These are phyloP conservation scores for Luscinia megarhynchos DNA, from an alignment of 2,797 vertebrate species.

Conservation along the genomic window DNA sequence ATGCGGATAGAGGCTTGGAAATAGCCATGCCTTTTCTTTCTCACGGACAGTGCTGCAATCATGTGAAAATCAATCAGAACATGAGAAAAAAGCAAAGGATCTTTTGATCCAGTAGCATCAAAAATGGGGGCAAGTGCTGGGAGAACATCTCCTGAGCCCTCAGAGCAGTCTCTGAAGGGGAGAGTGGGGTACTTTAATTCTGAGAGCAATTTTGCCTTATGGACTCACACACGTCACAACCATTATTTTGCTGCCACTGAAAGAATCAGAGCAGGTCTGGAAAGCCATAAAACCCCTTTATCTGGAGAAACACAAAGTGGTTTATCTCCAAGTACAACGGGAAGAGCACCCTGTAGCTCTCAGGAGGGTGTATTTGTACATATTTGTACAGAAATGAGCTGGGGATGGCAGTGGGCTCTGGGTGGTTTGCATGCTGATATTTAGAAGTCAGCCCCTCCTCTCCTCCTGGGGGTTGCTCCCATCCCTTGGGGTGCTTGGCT, in stretches of 20 bases:
- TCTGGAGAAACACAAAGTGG: neutral
- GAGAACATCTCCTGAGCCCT: neutral
- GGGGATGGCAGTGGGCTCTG: neutral
- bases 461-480: neutral
- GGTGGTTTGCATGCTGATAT: neutral
- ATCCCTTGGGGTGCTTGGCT: neutral
- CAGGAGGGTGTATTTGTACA: neutral
- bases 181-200: neutral
- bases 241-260: neutral
- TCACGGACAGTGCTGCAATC: neutral
- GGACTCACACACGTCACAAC: rapidly evolving
- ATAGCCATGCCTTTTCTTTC: neutral
- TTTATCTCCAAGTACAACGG: neutral
- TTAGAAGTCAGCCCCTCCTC: neutral
- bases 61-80: neutral
- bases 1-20: neutral
- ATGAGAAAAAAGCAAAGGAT: neutral
- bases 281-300: neutral
- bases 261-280: neutral
- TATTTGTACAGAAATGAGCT: neutral
- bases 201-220: neutral
- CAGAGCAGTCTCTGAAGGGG: neutral
- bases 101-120: neutral
- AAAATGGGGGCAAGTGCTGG: neutral
- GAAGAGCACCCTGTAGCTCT: neutral